Evolutionary conservation across 2,113 vertebrate species (phyloP).

Genomic region (Otocyon megalotis): DNA sequence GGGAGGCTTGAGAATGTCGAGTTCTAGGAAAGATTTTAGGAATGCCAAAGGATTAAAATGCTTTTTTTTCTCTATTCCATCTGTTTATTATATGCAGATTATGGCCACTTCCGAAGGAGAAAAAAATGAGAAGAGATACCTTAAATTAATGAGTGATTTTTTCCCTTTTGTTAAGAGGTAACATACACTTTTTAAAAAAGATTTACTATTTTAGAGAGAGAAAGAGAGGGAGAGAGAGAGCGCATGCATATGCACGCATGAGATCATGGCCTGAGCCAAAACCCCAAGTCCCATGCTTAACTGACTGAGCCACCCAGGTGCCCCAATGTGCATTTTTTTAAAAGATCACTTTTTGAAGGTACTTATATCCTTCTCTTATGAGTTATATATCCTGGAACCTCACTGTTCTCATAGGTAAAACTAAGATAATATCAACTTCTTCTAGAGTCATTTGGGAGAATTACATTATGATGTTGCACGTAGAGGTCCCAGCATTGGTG

Average conservation of each 20-base stretch:
- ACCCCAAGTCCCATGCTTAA: no score
- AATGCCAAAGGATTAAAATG: not conserved
- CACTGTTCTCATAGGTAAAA: not conserved
- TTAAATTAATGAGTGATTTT: not conserved
- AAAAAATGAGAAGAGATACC: not conserved
- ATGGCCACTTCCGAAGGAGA: not conserved
- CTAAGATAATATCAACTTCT: not conserved
- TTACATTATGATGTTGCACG: not conserved
- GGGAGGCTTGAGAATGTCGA: not conserved
- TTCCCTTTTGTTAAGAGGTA: not conserved
- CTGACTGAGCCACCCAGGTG: no score
- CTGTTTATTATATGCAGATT: conserved; percentile 20
- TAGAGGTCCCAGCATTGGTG: not conserved
- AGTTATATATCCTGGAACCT: not conserved
- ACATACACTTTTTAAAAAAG: not conserved
- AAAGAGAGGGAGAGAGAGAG: no score
- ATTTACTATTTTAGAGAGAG: no score
- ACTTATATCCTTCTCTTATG: not conserved
- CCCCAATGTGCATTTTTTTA: not conserved
- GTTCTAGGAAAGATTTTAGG: not conserved
- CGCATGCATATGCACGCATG: no score
- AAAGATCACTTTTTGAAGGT: not conserved
- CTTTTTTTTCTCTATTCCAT: conserved; percentile 29
- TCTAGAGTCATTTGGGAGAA: not conserved
- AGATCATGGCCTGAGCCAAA: no score